Conservation (phyloP, 2,113 vertebrate genomes). For the Cyrtonyx montezumae region DNA sequence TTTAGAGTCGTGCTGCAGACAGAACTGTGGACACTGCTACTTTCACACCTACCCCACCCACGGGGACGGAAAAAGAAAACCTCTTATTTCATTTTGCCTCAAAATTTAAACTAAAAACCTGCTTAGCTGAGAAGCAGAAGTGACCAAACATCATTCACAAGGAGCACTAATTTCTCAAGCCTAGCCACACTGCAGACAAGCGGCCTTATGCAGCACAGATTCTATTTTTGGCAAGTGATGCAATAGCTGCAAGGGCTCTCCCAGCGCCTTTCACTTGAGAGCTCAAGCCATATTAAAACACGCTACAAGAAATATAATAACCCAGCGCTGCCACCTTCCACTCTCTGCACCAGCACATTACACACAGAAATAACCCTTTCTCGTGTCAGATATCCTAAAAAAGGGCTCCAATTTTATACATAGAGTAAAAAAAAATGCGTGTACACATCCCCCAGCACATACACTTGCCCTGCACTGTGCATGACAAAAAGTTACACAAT, state of each 20-base stretch:
- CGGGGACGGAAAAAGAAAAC: slow-evolving; percentile 23
- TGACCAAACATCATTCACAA: slow-evolving; percentile 32
- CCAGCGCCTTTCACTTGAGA: slow-evolving; percentile 51
- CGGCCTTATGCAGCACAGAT: slow-evolving; percentile 38
- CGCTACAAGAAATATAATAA: not conserved
- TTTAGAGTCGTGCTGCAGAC: slow-evolving; percentile 40
- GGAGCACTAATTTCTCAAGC: slow-evolving; percentile 50
- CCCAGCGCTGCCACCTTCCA: not conserved
- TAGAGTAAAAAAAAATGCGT: not conserved
- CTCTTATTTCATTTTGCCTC: slow-evolving; percentile 32
- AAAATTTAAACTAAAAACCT: slow-evolving; percentile 20
- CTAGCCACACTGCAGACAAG: slow-evolving; percentile 51
- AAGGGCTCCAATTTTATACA: not conserved
- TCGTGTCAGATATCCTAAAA: not conserved
- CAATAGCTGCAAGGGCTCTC: slow-evolving; percentile 66
- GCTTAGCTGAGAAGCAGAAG: slow-evolving; percentile 15
- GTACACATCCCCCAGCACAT: not conserved
- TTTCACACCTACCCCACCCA: slow-evolving; percentile 19
- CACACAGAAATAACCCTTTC: not conserved
- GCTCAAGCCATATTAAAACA: not conserved
- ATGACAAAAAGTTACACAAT: not conserved
- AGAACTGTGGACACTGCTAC: slow-evolving; percentile 10
- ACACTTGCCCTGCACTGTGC: not conserved
- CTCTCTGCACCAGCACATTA: not conserved
- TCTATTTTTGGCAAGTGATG: slow-evolving; percentile 69